Conservation (phyloP, 2,797 vertebrate genomes). For the Pipistrellus nathusii region DNA sequence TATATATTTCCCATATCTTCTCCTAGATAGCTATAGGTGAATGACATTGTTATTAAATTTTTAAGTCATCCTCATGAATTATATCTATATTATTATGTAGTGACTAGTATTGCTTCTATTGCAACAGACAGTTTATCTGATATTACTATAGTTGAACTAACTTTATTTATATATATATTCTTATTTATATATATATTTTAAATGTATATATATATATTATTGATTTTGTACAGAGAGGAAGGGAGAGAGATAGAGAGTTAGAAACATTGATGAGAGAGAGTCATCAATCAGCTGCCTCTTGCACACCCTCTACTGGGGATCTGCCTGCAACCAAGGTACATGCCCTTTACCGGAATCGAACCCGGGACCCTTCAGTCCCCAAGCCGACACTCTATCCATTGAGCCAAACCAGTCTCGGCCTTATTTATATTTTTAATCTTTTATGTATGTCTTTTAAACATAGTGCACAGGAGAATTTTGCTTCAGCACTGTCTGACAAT, state of each 20-base stretch:
- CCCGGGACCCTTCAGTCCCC: no score
- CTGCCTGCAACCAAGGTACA: no score
- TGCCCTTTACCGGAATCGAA: no score
- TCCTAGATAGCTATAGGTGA: neutral
- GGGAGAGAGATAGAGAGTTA: no score
- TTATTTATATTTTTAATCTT: conserved; percentile 61
- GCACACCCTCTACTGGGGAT: no score
- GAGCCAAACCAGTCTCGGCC: no score
- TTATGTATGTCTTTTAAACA: conserved; percentile 3
- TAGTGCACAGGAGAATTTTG: neutral
- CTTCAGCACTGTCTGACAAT: neutral
- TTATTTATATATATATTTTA: neutral
- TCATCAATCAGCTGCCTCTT: no score
- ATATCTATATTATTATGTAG: neutral
- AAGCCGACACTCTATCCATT: no score
- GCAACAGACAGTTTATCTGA: neutral
- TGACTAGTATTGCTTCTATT: neutral
- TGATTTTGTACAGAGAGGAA: no score
- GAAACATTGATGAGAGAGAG: no score
- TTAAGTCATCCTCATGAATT: neutral
- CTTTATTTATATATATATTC: neutral
- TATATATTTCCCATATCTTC: neutral
- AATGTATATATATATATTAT: no score
- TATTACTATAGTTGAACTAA: neutral
- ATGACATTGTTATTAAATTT: neutral